Percentiles rank a stretch among this genome's conserved stretches.
These are phyloP conservation scores for Vireo griseus DNA, from an alignment of 2,797 vertebrate genomes.

Conservation along the genomic window DNA sequence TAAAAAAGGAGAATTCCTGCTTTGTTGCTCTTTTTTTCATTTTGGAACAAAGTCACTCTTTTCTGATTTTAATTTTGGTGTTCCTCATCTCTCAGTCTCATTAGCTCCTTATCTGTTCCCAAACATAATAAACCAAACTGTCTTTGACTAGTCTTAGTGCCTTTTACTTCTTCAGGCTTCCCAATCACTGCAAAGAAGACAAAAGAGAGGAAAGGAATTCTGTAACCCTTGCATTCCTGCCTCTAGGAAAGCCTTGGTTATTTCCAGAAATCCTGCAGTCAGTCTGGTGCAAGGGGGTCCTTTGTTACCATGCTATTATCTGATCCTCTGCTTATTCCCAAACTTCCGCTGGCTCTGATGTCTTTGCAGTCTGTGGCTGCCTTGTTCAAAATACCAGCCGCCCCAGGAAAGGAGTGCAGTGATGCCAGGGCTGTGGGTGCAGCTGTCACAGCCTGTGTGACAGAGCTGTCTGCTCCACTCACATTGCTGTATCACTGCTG, in stretches of 20 bases:
- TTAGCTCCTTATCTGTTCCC: neutral
- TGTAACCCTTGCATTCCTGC: neutral
- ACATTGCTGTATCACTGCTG: rapidly evolving
- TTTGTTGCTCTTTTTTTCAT: neutral
- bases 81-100: neutral
- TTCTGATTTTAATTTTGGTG: neutral
- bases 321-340: neutral
- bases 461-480: neutral
- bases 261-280: neutral
- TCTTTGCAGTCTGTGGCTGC: neutral
- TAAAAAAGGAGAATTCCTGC: neutral
- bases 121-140: neutral
- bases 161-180: neutral
- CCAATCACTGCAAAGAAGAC: neutral
- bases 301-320: neutral
- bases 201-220: neutral
- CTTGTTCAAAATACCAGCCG: neutral
- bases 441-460: neutral
- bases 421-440: neutral
- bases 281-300: neutral
- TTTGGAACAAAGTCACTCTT: neutral
- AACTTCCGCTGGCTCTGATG: neutral
- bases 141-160: neutral
- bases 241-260: neutral
- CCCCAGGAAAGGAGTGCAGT: neutral